phyloP scores from a whole-genome alignment of 92 coral and sea anemone genomes.

The Diadumene lineata region DNA sequence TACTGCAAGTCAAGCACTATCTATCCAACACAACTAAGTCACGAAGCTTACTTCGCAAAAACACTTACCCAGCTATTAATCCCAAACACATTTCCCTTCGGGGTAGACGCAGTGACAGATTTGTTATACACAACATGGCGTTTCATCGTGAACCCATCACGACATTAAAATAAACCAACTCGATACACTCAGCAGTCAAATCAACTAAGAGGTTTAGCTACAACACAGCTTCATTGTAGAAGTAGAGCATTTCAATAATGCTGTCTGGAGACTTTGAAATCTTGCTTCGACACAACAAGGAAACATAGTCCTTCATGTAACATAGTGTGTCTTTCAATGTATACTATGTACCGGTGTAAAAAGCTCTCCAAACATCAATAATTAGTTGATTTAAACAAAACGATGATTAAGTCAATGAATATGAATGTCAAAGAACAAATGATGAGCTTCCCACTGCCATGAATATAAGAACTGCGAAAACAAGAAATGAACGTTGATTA shows the following conservation, averaged over 20 bases:
- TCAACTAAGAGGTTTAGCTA: no score
- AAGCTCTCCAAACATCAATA: constrained; percentile 28
- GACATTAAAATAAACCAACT: no score
- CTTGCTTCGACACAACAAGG: no score
- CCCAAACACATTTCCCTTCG: constrained; percentile 89
- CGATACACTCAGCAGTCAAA: no score
- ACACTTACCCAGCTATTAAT: constrained; percentile 99
- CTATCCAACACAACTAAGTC: neutral
- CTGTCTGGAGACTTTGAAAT: neutral
- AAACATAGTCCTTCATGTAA: neutral
- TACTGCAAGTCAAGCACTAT: neutral
- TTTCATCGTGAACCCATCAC: constrained; percentile 78
- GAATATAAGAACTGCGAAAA: neutral
- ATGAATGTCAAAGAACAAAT: neutral
- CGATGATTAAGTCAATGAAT: neutral
- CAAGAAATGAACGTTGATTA: neutral
- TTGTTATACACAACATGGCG: constrained; percentile 92
- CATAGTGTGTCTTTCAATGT: constrained; percentile 15
- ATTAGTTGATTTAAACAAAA: constrained; percentile 8
- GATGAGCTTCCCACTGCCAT: neutral
- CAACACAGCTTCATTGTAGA: no score
- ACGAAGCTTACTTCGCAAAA: neutral
- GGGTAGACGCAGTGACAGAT: constrained; percentile 59
- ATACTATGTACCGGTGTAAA: constrained; percentile 16
- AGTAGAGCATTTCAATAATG: neutral